Evolutionary conservation across 2,888 invertebrate genomes (phyloP).

Genomic region (Deilephila elpenor): DNA sequence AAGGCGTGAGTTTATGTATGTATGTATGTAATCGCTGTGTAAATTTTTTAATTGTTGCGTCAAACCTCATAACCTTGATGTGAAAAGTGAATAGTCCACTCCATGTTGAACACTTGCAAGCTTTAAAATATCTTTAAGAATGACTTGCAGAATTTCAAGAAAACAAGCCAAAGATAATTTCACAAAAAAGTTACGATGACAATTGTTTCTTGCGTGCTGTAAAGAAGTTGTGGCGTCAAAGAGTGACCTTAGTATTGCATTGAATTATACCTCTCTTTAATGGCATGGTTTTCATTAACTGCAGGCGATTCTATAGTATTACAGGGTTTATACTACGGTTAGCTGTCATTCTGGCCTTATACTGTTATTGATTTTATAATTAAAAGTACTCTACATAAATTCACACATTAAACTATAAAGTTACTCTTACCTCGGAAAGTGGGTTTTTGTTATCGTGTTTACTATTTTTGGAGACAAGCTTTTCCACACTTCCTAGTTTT

Average conservation of each 20-base stretch:
- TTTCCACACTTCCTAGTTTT: not conserved
- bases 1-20: too few species aligned
- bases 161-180: too few species aligned
- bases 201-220: not conserved
- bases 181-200: not conserved
- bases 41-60: constrained; percentile 5
- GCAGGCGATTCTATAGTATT: not conserved
- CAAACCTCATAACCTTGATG: not conserved
- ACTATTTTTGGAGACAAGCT: not conserved
- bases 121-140: too few species aligned
- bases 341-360: not conserved
- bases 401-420: not conserved
- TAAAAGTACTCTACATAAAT: not conserved
- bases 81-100: not conserved
- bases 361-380: not conserved
- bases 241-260: not conserved
- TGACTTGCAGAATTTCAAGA: too few species aligned
- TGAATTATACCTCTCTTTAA: not conserved
- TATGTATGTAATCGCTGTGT: constrained; percentile 11
- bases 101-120: too few species aligned
- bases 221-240: not conserved
- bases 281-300: too few species aligned
- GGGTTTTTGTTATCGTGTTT: not conserved
- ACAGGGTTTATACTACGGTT: not conserved
- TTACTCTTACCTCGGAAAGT: not conserved